Evolutionary conservation across 92 coral and sea anemone genomes (phyloP).

Genomic region (Umimayanthus chanpuru): DNA sequence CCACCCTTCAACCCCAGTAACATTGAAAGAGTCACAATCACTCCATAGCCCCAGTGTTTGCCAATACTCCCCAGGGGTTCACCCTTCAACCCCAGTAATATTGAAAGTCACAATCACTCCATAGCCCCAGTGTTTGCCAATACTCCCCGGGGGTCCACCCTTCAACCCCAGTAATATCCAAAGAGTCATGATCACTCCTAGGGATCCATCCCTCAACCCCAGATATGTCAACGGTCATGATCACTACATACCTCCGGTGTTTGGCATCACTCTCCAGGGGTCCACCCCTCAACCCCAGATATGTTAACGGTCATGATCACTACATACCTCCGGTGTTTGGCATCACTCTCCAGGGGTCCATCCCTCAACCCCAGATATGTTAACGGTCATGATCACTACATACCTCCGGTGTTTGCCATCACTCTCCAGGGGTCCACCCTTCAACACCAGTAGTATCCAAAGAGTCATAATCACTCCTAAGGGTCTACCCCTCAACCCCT

Average conservation of each 20-base stretch:
- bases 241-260: constrained; percentile 22
- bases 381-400: no score
- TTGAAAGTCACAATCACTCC: constrained; percentile 14
- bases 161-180: constrained; percentile 43
- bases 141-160: constrained; percentile 72
- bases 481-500: no score
- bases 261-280: constrained; percentile 62
- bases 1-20: constrained; percentile 66
- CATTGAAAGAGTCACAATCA: not conserved
- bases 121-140: constrained; percentile 31
- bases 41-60: constrained; percentile 29
- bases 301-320: constrained; percentile 15
- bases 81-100: constrained; percentile 60
- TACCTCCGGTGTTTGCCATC: no score
- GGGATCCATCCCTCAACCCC: constrained; percentile 66
- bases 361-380: constrained; percentile 71
- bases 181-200: constrained; percentile 23
- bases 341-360: constrained; percentile 81
- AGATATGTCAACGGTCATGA: no score
- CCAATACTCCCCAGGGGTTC: constrained; percentile 70
- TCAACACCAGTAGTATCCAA: no score
- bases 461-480: no score
- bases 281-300: constrained; percentile 67
- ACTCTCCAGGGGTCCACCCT: no score
- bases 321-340: constrained; percentile 54